A percentile compares a stretch with the other conserved stretches of the same genome.
phyloP scores from a whole-genome alignment of 2,113 vertebrate genomes.

The Bos indicus region DNA sequence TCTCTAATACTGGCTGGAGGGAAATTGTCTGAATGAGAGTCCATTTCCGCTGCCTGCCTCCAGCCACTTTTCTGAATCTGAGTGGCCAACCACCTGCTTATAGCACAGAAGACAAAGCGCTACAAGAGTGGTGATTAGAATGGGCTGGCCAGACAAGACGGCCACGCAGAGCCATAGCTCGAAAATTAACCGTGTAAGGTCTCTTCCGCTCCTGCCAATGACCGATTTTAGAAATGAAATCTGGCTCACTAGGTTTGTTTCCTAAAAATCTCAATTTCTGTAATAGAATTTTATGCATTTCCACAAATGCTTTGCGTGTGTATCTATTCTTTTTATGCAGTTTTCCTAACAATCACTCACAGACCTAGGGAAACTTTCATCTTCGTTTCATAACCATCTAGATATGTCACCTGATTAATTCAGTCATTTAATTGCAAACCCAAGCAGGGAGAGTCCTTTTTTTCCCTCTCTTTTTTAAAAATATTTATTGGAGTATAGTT shows the following conservation, averaged over 20 bases:
- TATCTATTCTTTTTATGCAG: neutral
- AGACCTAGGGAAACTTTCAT: neutral
- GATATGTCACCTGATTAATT: neutral
- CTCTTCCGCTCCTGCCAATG: neutral
- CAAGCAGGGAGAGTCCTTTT: neutral
- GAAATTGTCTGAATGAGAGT: neutral
- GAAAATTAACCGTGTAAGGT: neutral
- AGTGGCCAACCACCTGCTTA: neutral
- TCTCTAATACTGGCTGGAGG: neutral
- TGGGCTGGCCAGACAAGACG: neutral
- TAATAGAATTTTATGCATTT: neutral
- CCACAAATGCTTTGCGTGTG: neutral
- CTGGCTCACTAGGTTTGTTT: neutral
- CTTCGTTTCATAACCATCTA: neutral
- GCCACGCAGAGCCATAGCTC: neutral
- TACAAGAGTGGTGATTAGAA: neutral
- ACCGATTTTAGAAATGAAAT: neutral
- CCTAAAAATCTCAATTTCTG: neutral
- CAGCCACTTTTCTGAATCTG: neutral
- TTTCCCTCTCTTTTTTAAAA: neutral
- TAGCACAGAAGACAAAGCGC: fast-evolving
- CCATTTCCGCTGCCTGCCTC: neutral
- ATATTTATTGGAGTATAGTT: neutral
- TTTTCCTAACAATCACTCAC: neutral
- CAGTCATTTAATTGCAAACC: neutral